Conservation (phyloP, 1,140 invertebrate genomes). For the Drosophila triauraria region DNA sequence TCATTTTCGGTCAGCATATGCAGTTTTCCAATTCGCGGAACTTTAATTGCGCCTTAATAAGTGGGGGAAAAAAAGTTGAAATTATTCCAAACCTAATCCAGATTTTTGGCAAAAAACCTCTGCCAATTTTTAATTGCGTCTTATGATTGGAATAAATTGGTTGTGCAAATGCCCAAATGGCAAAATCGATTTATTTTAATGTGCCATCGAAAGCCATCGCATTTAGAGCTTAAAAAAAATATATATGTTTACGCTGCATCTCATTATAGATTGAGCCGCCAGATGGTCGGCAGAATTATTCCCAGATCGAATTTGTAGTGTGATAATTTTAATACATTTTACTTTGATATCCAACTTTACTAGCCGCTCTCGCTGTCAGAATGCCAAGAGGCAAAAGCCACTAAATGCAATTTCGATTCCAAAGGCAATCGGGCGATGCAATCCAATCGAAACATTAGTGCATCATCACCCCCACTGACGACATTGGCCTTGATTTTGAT, state of each 20-base stretch:
- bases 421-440: conserved; percentile 59
- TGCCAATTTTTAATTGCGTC: conserved; percentile 21
- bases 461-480: conserved; percentile 37
- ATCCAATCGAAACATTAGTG: conserved; percentile 62
- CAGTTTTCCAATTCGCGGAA: not conserved
- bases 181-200: conserved; percentile 46
- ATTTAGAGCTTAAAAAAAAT: conserved; percentile 29
- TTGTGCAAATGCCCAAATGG: conserved; percentile 24
- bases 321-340: not conserved
- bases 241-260: conserved; percentile 36
- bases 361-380: conserved; percentile 17
- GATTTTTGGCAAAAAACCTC: not conserved
- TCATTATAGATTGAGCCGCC: conserved; percentile 2
- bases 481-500: conserved; percentile 76
- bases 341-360: conserved; percentile 12
- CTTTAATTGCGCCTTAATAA: not conserved
- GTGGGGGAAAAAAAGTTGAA: too few species aligned
- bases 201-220: conserved; percentile 51
- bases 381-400: conserved; percentile 57
- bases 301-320: not conserved
- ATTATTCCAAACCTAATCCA: not conserved
- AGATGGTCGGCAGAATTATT: not conserved
- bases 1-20: not conserved
- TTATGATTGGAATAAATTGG: conserved; percentile 12
- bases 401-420: conserved; percentile 64